Evolutionary conservation across 2,113 vertebrate genomes (phyloP).

Genomic region (Python bivittatus): DNA sequence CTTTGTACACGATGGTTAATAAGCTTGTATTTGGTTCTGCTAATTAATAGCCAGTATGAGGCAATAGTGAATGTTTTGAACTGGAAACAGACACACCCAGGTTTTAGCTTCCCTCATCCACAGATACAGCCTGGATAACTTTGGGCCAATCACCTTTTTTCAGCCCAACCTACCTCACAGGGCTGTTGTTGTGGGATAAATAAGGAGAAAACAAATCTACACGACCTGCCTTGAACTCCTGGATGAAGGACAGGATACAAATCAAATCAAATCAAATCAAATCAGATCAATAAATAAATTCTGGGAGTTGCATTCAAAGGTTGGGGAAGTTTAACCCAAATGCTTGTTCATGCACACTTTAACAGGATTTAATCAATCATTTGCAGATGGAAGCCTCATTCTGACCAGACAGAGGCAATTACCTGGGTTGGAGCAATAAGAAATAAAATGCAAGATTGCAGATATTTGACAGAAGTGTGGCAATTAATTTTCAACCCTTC

Average conservation of each 20-base stretch:
- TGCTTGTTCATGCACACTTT: not conserved
- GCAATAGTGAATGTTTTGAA: too few relatives aligned
- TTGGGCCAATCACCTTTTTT: not conserved
- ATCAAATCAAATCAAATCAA: not conserved
- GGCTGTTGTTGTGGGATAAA: not conserved
- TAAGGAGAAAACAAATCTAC: not conserved
- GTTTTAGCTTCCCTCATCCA: too few relatives aligned
- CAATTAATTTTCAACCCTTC: constrained; percentile 4
- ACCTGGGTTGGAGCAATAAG: not conserved
- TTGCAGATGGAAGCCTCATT: not conserved
- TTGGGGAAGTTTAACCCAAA: not conserved
- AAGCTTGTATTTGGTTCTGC: too few relatives aligned
- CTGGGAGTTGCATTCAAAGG: not conserved
- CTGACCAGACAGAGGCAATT: not conserved
- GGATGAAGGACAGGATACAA: not conserved
- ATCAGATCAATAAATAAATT: not conserved
- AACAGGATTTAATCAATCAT: not conserved
- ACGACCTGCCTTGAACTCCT: not conserved
- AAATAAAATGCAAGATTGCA: not conserved
- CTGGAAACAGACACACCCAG: too few relatives aligned
- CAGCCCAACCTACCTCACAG: not conserved
- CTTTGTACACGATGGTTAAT: too few relatives aligned
- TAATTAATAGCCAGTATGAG: too few relatives aligned
- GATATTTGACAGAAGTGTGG: not conserved
- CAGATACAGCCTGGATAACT: too few relatives aligned